Evolutionary conservation across 2,888 invertebrate genomes (phyloP), one percentile per base, ranked within the genome.

Genomic region (Dryococelus australis): DNA sequence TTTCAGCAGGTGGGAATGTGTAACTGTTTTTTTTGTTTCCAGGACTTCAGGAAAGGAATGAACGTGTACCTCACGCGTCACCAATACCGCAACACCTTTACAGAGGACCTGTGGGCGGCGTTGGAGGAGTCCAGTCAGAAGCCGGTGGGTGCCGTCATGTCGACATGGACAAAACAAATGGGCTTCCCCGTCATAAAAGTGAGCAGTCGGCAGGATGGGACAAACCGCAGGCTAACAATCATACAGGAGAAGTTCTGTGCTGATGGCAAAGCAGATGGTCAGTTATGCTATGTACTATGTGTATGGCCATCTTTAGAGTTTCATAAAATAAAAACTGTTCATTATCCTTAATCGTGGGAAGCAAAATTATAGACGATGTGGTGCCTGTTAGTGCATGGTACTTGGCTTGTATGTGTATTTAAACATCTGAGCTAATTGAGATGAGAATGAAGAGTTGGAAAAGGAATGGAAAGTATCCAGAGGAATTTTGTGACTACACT

Each of bases 81-180:
- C 93, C 96, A 96, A 93, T 99, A 98, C 92, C 95, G 95, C 90
- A 99, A 99, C 92, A 97, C 99, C 0, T 96, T 96, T 90, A 99
- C 99, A 0, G 97, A 97, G 92, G 98, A 99, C 92, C 93, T 99
- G 90, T 99, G 99, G 99, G 94, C 95, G 0, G 96, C 98, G 0
- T 93, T 99, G 89, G 97, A 96, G 90, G 96, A 97, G 91, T 97
- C 97, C 1, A 98, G 98, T 90, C 96, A 96, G 28, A 98, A 99
- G 92, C 98, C 98, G 5, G 97, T 99, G 0, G 96, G 95, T 0
- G 95, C 95, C 85, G 96, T 99, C 13, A 99, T 99, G 99, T 96
- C 97, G 12, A 97, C 97, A 28, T 99, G 99, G 99, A 99, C 99
- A 0, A 97, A 97, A 91, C 97, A 98, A 91, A 97, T 97, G 95